phyloP scores from a whole-genome alignment of 2,888 invertebrate species.

The Luperina nickerlii region DNA sequence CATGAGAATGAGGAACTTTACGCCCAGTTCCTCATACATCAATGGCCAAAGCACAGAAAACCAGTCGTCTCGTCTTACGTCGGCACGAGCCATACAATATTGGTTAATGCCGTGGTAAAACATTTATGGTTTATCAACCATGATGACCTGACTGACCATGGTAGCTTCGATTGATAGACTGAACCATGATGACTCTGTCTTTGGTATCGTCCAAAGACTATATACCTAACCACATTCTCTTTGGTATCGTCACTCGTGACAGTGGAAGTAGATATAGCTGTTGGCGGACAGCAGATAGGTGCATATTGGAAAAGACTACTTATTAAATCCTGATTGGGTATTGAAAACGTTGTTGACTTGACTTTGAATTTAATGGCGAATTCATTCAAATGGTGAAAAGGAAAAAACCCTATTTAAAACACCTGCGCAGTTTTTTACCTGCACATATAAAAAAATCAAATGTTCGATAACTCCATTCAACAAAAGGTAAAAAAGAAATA shows the following conservation, averaged over 20 bases:
- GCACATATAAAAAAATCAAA: not conserved
- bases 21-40: not conserved
- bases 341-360: conserved; percentile 4
- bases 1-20: not conserved
- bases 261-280: not conserved
- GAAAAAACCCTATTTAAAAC: not conserved
- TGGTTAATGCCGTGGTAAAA: not conserved
- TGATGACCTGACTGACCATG: not conserved
- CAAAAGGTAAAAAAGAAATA: not conserved
- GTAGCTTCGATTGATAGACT: not conserved
- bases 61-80: not conserved
- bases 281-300: not conserved
- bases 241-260: not conserved
- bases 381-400: not conserved
- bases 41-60: not conserved
- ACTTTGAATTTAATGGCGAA: conserved; percentile 10
- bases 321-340: not conserved
- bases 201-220: not conserved
- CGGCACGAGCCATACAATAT: not conserved
- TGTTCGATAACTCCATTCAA: not conserved
- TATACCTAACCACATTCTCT: no score
- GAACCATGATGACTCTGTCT: not conserved
- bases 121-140: not conserved
- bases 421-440: not conserved
- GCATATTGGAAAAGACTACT: not conserved